Evolutionary conservation across 2,888 invertebrate species (phyloP).

Genomic region (Dascillus cervinus): DNA sequence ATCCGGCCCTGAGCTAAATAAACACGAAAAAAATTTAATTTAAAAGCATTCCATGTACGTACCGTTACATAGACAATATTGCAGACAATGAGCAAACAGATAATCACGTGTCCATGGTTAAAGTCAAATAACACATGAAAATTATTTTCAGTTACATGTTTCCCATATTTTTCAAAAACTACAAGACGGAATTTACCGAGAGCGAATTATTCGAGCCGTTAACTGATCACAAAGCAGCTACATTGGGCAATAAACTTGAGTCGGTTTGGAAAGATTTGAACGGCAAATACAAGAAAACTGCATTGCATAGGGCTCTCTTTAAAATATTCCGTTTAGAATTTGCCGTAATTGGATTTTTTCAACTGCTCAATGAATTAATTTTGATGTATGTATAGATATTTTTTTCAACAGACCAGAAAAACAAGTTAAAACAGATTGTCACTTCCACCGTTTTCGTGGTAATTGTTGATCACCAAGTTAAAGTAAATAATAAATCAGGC

Average conservation of each 20-base stretch:
- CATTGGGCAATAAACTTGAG: conserved; percentile 55
- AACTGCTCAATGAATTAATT: not conserved
- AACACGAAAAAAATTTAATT: too few species aligned
- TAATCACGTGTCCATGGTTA: too few species aligned
- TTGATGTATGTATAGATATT: not conserved
- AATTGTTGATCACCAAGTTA: too few species aligned
- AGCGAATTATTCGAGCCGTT: conserved; percentile 44
- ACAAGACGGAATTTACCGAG: conserved; percentile 20
- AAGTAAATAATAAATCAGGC: too few species aligned
- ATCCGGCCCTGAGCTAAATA: too few species aligned
- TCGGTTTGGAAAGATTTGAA: conserved; percentile 33
- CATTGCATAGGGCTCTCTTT: not conserved
- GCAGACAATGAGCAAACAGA: too few species aligned
- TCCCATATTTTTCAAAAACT: conserved; percentile 8
- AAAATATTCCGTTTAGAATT: not conserved
- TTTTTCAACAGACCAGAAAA: too few species aligned
- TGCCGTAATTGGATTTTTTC: not conserved
- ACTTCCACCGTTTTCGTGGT: too few species aligned
- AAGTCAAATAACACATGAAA: too few species aligned
- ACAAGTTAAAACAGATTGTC: too few species aligned
- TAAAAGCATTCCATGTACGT: too few species aligned
- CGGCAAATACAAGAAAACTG: not conserved
- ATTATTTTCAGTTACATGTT: conserved; percentile 10
- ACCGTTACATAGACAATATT: too few species aligned
- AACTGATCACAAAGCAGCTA: conserved; percentile 53